Evolutionary conservation across 1,140 invertebrate species (phyloP).

Genomic region (Danaus plexippus): DNA sequence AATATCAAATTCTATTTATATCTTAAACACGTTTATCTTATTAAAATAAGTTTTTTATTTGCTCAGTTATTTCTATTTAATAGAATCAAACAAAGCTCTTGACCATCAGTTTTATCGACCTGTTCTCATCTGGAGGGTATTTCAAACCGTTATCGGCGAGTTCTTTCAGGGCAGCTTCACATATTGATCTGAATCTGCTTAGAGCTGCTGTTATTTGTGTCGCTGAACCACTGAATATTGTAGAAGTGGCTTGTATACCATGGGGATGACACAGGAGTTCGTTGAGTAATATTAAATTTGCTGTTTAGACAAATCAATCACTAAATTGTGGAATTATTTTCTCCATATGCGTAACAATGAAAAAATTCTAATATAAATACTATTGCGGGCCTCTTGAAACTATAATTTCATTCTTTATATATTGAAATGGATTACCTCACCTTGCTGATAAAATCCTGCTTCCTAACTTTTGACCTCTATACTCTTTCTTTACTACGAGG

Average conservation of each 20-base stretch:
- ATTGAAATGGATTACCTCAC: slow-evolving; percentile 21
- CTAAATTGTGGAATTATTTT: no score
- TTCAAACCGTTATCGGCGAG: slow-evolving; percentile 35
- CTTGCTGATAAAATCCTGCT: slow-evolving; percentile 40
- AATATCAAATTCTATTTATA: no score
- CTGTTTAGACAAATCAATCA: no score
- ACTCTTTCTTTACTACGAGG: slow-evolving; percentile 37
- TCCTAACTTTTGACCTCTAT: slow-evolving; percentile 40
- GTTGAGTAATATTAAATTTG: slow-evolving; percentile 17
- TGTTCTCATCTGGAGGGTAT: slow-evolving; percentile 35
- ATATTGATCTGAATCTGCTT: slow-evolving; percentile 33
- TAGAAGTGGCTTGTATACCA: slow-evolving; percentile 38
- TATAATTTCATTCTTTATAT: background rate
- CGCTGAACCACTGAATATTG: slow-evolving; percentile 47
- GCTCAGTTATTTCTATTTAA: slow-evolving; percentile 1
- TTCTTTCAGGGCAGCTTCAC: slow-evolving; percentile 28
- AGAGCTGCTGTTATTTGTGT: slow-evolving; percentile 39
- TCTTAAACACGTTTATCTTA: no score
- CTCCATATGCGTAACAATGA: background rate
- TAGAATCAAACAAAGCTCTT: slow-evolving; percentile 31
- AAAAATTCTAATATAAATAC: background rate
- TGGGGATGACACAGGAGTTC: slow-evolving; percentile 30
- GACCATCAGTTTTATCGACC: slow-evolving; percentile 44
- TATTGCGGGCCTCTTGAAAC: background rate
- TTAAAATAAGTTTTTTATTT: no score